These are phyloP conservation scores for Epiblema foenella DNA, from an alignment of 2,888 invertebrate species.

Conservation along the genomic window DNA sequence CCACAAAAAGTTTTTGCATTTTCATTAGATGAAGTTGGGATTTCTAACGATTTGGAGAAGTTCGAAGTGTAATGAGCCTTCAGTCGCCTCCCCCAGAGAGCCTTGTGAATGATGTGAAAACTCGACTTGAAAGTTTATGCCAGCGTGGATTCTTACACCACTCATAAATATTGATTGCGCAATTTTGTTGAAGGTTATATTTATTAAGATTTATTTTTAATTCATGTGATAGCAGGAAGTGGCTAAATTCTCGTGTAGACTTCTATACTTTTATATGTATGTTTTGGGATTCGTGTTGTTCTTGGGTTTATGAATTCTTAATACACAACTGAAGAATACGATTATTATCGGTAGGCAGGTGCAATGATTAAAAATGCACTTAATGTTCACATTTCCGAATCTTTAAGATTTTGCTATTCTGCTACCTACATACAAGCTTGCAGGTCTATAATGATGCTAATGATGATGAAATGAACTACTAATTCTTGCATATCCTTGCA, in stretches of 20 bases:
- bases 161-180: slow-evolving; percentile 44
- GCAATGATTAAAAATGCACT: too few species aligned
- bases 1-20: slow-evolving; percentile 43
- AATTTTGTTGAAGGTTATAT: slow-evolving; percentile 29
- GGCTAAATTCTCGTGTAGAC: not conserved
- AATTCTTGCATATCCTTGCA: too few species aligned
- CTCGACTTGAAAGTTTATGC: slow-evolving; percentile 47
- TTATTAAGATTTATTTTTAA: slow-evolving; percentile 35
- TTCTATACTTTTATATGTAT: not conserved
- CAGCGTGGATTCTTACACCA: slow-evolving; percentile 42
- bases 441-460: too few species aligned
- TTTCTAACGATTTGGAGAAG: slow-evolving; percentile 43
- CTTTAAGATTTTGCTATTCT: not conserved
- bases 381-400: not conserved
- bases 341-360: not conserved
- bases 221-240: slow-evolving; percentile 15
- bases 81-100: slow-evolving; percentile 39
- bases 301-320: not conserved
- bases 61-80: slow-evolving; percentile 44
- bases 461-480: too few species aligned
- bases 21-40: slow-evolving; percentile 44
- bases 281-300: not conserved
- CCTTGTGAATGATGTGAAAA: slow-evolving; percentile 50
- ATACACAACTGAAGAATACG: not conserved
- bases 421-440: too few species aligned